Percentiles rank a stretch among this genome's conserved stretches.
Evolutionary conservation across 2,113 vertebrate species (phyloP).

Genomic region (Cichladusa arquata): DNA sequence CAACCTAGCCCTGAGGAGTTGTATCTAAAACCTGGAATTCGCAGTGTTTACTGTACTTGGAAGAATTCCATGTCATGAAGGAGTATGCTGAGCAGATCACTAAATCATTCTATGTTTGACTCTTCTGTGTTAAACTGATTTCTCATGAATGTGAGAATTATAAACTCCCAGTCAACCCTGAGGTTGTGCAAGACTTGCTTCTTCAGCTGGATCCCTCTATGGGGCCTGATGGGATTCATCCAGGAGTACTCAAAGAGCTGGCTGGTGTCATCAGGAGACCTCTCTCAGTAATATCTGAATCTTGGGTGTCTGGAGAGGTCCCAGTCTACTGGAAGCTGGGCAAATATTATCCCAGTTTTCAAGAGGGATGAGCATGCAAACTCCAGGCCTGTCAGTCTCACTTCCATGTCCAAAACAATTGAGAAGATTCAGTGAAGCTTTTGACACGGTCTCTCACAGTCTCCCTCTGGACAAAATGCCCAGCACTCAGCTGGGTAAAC

Average conservation of each 20-base stretch:
- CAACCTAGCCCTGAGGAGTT: neutral
- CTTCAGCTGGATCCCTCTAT: neutral
- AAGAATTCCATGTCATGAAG: neutral
- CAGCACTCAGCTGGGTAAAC: neutral
- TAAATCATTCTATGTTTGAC: neutral
- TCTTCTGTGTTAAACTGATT: neutral
- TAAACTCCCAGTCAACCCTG: neutral
- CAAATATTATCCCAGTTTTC: neutral
- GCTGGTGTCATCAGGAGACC: neutral
- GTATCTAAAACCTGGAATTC: neutral
- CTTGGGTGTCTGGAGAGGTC: neutral
- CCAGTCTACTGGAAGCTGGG: neutral
- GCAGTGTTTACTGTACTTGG: neutral
- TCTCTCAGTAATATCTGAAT: neutral
- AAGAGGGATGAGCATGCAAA: neutral
- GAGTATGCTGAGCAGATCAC: neutral
- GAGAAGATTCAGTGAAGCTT: neutral
- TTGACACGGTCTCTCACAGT: neutral
- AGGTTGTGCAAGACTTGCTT: neutral
- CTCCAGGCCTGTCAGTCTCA: no score
- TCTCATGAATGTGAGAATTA: neutral
- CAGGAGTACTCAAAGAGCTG: neutral
- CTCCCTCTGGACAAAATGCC: neutral
- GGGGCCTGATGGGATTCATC: neutral
- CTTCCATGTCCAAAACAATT: neutral